Conservation (phyloP, 2,888 invertebrate species). For the Coelinius sp. region DNA sequence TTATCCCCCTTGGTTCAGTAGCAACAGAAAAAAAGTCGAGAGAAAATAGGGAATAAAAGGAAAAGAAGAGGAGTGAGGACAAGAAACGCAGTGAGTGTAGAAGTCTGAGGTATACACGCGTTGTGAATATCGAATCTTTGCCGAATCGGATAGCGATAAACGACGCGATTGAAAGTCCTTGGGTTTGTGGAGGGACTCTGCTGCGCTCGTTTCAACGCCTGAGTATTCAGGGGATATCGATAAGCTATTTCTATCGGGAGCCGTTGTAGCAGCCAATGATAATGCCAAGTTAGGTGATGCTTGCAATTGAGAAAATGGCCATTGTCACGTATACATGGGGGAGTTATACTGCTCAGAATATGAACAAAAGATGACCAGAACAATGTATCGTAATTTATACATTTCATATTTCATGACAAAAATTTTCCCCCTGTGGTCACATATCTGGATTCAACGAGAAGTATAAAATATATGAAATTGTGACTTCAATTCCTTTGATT, state of each 20-base stretch:
- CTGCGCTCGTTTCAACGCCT: conserved; percentile 7
- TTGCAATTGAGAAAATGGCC: conserved; percentile 42
- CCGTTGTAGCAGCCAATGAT: conserved; percentile 46
- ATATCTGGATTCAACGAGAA: background rate
- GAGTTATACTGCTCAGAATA: conserved; percentile 40
- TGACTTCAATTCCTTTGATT: background rate
- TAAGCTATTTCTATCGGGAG: conserved; percentile 55
- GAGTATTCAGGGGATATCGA: conserved; percentile 51
- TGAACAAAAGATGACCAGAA: conserved; percentile 38
- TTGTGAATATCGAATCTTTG: conserved; percentile 62
- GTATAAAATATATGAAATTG: too few species aligned
- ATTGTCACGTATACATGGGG: conserved; percentile 40
- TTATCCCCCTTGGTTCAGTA: conserved; percentile 6
- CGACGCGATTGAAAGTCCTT: conserved; percentile 61
- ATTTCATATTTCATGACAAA: background rate
- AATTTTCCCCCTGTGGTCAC: background rate
- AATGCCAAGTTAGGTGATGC: conserved; percentile 52
- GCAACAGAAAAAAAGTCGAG: conserved; percentile 39
- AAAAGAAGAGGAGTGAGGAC: conserved; percentile 43
- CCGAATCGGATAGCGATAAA: conserved; percentile 62
- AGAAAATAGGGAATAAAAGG: conserved; percentile 36
- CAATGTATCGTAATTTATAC: conserved; percentile 37
- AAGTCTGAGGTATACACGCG: conserved; percentile 48
- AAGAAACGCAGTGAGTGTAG: conserved; percentile 23
- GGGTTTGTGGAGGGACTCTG: conserved; percentile 40